Conservation (phyloP, 2,888 invertebrate species). For the Gryllus longicercus region DNA sequence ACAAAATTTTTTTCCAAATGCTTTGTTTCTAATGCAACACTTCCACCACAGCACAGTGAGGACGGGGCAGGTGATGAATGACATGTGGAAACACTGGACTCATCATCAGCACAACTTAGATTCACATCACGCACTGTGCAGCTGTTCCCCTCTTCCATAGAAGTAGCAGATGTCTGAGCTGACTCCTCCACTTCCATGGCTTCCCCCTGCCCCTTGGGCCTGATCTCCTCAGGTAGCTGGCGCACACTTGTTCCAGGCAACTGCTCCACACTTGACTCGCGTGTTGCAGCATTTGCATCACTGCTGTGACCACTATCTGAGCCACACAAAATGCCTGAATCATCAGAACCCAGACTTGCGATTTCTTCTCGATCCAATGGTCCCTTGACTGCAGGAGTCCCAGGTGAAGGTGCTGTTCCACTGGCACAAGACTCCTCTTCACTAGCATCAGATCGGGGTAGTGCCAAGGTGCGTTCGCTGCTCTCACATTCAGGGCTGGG, state of each 20-base stretch:
- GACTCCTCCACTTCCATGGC: background rate
- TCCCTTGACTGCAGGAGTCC: conserved; percentile 37
- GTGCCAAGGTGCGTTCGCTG: conserved; percentile 49
- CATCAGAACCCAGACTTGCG: conserved; percentile 69
- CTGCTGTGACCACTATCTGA: conserved; percentile 51
- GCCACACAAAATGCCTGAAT: conserved; percentile 70
- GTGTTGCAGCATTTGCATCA: conserved; percentile 46
- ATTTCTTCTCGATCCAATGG: conserved; percentile 54
- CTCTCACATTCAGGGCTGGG: conserved; percentile 61
- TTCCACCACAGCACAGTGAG: conserved; percentile 32
- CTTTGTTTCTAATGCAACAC: conserved; percentile 23
- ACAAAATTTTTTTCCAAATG: conserved; percentile 29
- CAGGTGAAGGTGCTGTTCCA: conserved; percentile 32
- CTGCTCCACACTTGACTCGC: conserved; percentile 54
- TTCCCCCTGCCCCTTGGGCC: background rate
- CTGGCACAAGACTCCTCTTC: conserved; percentile 28
- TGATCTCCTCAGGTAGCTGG: background rate
- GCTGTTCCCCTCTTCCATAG: background rate
- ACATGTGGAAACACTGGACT: background rate
- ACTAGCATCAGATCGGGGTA: conserved; percentile 38
- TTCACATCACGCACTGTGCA: background rate
- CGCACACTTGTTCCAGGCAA: conserved; percentile 43
- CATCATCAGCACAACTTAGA: background rate
- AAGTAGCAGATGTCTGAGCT: background rate
- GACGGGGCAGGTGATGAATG: conserved; percentile 23